Evolutionary conservation across 2,797 vertebrate genomes (phyloP).

Genomic region (Lepidocolaptes lacrymiger): DNA sequence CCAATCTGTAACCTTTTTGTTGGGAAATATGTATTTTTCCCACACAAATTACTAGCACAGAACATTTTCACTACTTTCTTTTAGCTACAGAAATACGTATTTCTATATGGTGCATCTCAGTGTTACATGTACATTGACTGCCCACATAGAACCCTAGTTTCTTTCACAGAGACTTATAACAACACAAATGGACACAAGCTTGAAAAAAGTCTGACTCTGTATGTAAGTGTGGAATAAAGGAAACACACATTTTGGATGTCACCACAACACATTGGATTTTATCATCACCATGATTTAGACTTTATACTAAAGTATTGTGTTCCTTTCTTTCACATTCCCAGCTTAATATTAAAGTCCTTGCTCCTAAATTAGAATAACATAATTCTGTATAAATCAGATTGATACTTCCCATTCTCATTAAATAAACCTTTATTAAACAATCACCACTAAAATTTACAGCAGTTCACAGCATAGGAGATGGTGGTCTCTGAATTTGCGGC

Average conservation of each 20-base stretch:
- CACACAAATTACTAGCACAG: neutral
- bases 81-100: neutral
- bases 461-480: neutral
- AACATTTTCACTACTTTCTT: neutral
- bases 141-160: neutral
- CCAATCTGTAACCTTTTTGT: neutral
- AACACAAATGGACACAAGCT: neutral
- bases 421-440: neutral
- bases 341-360: neutral
- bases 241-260: neutral
- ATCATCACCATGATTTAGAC: neutral
- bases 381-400: neutral
- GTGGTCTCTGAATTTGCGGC: neutral
- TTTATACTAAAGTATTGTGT: neutral
- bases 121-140: fast-evolving
- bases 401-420: neutral
- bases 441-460: neutral
- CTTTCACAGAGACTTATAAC: neutral
- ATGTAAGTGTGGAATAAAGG: neutral
- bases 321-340: neutral
- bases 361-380: neutral
- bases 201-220: neutral
- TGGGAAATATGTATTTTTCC: neutral
- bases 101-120: neutral
- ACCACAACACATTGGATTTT: neutral